Percentiles rank a stretch among this genome's conserved stretches.
These are phyloP conservation scores for Sipunculus nudus DNA, from an alignment of 2,888 invertebrate genomes.

Conservation along the genomic window DNA sequence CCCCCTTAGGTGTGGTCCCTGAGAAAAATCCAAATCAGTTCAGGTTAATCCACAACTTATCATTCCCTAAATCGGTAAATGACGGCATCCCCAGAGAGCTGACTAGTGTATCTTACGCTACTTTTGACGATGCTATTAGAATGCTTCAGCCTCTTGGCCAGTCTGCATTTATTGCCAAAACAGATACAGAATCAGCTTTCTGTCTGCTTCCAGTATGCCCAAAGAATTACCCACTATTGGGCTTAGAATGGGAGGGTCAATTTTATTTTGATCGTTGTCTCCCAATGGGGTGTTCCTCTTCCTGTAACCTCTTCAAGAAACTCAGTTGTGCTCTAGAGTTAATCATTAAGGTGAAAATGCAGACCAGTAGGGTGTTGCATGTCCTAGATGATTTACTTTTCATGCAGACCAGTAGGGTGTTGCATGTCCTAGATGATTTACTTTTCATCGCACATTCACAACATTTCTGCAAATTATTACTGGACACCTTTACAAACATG, in stretches of 20 bases:
- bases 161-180: neutral
- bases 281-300: neutral
- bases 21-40: neutral
- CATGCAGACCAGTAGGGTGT: too few species aligned
- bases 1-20: neutral
- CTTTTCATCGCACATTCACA: neutral
- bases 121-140: neutral
- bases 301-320: neutral
- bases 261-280: neutral
- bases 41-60: neutral
- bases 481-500: neutral
- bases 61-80: neutral
- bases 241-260: neutral
- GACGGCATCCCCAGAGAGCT: neutral
- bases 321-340: neutral
- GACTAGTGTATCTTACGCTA: neutral
- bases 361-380: neutral
- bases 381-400: neutral
- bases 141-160: neutral
- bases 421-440: too few species aligned
- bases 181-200: conserved; percentile 2
- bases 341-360: neutral
- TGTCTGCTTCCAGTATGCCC: neutral
- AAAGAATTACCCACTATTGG: neutral
- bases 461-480: neutral